Base-by-base conservation (phyloP, 64 coral and sea anemone species). In the Montipora efflorescens region DNA sequence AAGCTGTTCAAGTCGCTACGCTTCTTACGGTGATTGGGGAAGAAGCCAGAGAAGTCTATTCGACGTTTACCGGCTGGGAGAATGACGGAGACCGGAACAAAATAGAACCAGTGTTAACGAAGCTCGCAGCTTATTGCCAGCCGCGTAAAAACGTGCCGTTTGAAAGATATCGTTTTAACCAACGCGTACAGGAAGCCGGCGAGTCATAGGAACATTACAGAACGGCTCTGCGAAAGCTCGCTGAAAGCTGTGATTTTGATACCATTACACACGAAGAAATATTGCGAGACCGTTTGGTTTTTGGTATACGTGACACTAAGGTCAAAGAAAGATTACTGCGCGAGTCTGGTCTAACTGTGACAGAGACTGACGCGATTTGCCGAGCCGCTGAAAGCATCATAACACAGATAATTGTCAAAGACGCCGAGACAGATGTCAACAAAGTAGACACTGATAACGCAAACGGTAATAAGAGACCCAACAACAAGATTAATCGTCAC, bases 31-130 rank as follows among this genome's bases (percentile, higher is more conserved):
- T 55, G 3, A 79, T 79, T 14, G 88, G 88, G 74, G 88, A 90
- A 62, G 88, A 90, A 59, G 75, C 75, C 8, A 73, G 87, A 75
- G 87, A 89, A 16, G 87, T 89, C 3, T 89, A 89, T 55, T 89
- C 74, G 72, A 89, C 87, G 48, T 83, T 83, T 46, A 75, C 4
- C 53, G 10, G 6, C 53, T 57, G 53, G 53, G 53, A 57, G 53
- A 57, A 57, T 7, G 6, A 57, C 6, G 53, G 10, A 7, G 53
- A 57, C 5, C 53, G 10, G 53, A 10, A 57, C 53, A 57, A 10
- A 57, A 57, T 57, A 57, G 6, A 57, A 57, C 53, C 53, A 57
- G 53, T 57, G 5, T 57, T 89, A 20, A 69, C 2, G 15, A 89
- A 89, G 19, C 74, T 89, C 21, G 8, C 62, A 10, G 18, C 74